phyloP scores from a whole-genome alignment of 2,888 invertebrate genomes.

The Diadegma fenestrale region DNA sequence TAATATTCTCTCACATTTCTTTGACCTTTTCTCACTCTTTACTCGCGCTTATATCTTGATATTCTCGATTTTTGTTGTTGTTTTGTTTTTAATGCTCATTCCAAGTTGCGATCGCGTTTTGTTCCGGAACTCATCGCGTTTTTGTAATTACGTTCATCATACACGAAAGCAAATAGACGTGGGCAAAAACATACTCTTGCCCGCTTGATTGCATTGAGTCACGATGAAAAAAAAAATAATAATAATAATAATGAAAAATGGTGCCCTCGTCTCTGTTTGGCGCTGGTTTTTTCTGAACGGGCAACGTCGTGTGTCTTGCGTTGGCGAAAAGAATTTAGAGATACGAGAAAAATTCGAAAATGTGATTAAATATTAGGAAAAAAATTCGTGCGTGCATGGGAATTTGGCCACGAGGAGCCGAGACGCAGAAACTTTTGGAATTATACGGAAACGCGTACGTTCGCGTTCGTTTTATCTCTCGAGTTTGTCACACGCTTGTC shows the following conservation, averaged over 20 bases:
- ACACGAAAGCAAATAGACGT: conserved; percentile 8
- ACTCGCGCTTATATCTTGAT: not conserved
- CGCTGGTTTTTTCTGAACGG: too few species aligned
- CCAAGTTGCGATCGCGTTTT: conserved; percentile 56
- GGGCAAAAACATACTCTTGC: not conserved
- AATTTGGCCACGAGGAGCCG: not conserved
- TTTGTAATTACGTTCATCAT: conserved; percentile 53
- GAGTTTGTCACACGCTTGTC: not conserved
- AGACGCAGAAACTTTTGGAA: not conserved
- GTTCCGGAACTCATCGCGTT: conserved; percentile 59
- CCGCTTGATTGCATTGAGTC: not conserved
- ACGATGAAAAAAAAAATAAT: conserved; percentile 7
- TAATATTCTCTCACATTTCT: conserved; percentile 42
- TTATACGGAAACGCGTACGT: not conserved
- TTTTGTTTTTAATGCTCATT: conserved; percentile 9
- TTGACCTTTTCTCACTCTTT: not conserved
- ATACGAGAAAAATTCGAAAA: not conserved
- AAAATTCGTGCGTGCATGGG: too few species aligned
- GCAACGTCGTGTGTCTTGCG: too few species aligned
- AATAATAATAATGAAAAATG: too few species aligned
- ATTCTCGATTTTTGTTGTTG: not conserved
- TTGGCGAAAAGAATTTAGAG: not conserved
- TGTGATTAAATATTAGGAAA: not conserved
- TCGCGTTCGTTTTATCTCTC: conserved; percentile 6
- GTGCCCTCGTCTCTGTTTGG: not conserved